A percentile compares a stretch with the other conserved stretches of the same genome.
Conservation (phyloP, 1,140 invertebrate species). For the Drosophila sechellia region DNA sequence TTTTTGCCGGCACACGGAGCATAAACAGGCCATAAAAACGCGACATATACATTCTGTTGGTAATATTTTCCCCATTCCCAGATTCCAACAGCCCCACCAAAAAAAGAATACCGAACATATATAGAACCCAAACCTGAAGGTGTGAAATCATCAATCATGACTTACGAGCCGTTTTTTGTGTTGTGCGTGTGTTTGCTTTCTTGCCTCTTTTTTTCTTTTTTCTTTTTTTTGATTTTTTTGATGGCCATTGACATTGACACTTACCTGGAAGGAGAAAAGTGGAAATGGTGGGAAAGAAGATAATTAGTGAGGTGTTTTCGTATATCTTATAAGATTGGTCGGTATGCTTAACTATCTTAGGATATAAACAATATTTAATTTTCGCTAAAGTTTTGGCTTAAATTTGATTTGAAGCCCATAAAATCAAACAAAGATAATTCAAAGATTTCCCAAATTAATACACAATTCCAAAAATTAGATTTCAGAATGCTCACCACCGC, state of each 20-base stretch:
- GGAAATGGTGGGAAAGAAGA: constrained; percentile 30
- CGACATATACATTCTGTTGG: constrained; percentile 17
- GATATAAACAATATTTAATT: not conserved
- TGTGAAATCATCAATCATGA: constrained; percentile 55
- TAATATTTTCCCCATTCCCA: constrained; percentile 16
- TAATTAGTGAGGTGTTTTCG: constrained; percentile 23
- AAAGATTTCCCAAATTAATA: not conserved
- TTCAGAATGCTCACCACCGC: not conserved
- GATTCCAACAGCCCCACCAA: no score
- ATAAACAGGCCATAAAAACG: constrained; percentile 78
- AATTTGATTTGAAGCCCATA: not conserved
- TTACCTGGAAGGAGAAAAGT: constrained; percentile 63
- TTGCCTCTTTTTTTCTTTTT: constrained; percentile 3
- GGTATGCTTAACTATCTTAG: not conserved
- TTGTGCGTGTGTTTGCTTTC: constrained; percentile 25
- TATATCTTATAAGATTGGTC: not conserved
- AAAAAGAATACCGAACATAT: not conserved
- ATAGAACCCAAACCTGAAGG: constrained; percentile 28
- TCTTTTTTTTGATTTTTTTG: constrained; percentile 3
- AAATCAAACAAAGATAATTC: not conserved
- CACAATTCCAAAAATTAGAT: not conserved
- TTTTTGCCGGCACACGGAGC: constrained; percentile 48
- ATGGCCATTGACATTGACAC: constrained; percentile 59
- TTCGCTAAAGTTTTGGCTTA: no score
- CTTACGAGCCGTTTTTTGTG: constrained; percentile 54